These are phyloP conservation scores for Xiphydria camelus DNA, from an alignment of 2,888 invertebrate species.

Conservation along the genomic window DNA sequence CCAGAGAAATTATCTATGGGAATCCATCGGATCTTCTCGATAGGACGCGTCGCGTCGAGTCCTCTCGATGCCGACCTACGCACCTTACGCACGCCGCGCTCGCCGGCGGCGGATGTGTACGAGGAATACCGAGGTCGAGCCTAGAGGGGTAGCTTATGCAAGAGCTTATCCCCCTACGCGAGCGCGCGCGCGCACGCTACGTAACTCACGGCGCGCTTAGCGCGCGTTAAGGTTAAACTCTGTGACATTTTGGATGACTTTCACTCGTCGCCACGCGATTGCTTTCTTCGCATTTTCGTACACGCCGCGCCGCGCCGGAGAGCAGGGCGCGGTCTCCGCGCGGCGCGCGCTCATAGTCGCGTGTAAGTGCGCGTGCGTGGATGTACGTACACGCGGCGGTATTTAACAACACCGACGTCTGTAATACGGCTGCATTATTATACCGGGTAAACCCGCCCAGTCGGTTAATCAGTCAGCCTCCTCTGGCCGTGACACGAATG, in stretches of 20 bases:
- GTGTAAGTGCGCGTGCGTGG: background rate
- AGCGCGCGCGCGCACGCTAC: constrained; percentile 18
- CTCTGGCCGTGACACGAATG: constrained; percentile 6
- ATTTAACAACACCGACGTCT: too few relatives aligned
- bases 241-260: constrained; percentile 56
- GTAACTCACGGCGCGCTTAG: constrained; percentile 11
- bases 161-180: constrained; percentile 11
- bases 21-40: too few relatives aligned
- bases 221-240: constrained; percentile 49
- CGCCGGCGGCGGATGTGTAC: too few relatives aligned
- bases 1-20: too few relatives aligned
- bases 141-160: constrained; percentile 15
- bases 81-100: too few relatives aligned
- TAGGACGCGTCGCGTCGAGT: too few relatives aligned
- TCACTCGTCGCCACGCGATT: constrained; percentile 43
- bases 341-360: too few relatives aligned
- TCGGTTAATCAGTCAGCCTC: background rate
- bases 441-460: too few relatives aligned
- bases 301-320: constrained; percentile 19
- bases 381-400: too few relatives aligned
- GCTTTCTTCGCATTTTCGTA: constrained; percentile 51
- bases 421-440: background rate
- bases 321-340: constrained; percentile 26
- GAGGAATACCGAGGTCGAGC: background rate
- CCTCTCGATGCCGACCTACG: too few relatives aligned